phyloP scores from a whole-genome alignment of 37 sponge, comb jelly and placozoan genomes.

The Trichoplax adhaerens region DNA sequence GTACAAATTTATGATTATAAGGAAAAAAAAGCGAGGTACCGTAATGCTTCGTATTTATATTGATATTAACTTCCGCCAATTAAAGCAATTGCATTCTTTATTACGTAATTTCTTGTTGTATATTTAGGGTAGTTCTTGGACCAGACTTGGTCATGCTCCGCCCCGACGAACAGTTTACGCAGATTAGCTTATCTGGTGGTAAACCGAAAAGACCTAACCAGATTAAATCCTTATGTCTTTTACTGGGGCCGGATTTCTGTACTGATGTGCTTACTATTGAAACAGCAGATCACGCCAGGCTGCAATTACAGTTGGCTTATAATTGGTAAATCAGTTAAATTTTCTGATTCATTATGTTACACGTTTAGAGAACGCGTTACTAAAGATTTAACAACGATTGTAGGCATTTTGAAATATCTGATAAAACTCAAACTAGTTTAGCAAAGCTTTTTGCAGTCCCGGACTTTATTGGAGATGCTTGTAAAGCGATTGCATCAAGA shows the following conservation, averaged over 20 bases:
- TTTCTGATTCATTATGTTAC: background rate
- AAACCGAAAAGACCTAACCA: constrained; percentile 97
- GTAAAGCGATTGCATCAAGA: constrained; percentile 98
- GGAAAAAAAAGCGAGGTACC: constrained; percentile 76
- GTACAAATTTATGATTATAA: constrained; percentile 99
- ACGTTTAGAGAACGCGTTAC: constrained; percentile 1
- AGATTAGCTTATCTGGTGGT: constrained; percentile 97
- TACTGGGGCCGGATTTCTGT: constrained; percentile 99
- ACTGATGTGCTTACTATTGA: constrained; percentile 99
- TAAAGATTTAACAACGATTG: background rate
- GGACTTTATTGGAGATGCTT: constrained; percentile 98
- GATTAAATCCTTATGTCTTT: constrained; percentile 91
- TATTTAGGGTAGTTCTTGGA: constrained; percentile 77
- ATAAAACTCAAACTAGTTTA: constrained; percentile 31
- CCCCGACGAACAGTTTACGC: constrained; percentile 99
- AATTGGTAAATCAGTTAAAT: constrained; percentile 53
- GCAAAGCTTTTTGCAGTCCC: constrained; percentile 96
- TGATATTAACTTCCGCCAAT: background rate
- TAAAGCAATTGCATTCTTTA: background rate
- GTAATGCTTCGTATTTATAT: background rate
- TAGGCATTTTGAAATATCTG: constrained; percentile 68
- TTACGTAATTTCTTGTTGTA: background rate
- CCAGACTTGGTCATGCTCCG: constrained; percentile 97
- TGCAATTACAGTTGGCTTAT: constrained; percentile 89
- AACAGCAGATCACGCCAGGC: constrained; percentile 96